Base-by-base conservation (phyloP, 92 coral and sea anemone genomes). In the Ricordea florida region DNA sequence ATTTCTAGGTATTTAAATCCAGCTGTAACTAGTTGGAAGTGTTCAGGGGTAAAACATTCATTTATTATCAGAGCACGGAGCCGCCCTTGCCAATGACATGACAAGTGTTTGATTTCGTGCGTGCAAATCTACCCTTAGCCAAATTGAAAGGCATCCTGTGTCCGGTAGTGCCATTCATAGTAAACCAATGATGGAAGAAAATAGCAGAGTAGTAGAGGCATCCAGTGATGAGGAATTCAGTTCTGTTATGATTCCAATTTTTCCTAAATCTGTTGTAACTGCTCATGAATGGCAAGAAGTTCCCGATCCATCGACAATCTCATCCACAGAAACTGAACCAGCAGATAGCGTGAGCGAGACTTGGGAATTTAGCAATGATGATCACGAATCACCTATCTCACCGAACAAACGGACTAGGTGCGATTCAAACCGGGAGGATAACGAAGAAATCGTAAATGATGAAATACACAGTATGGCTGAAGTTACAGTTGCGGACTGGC, bases 401-500 rank as follows among this genome's bases (percentile, higher is more conserved):
- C 41, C 36, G 9, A 56, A 16, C 21, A 56, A 56, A 11, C 26
- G 62, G 10, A 7, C 42, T 56, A 56, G 41, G 34, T 2, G 9
- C n/a, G 41, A 56, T 30, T 56, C 11, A 23, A n/a, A n/a, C n/a
- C 2, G 35, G 35, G 27, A 56, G 6, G 62, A 56, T 14, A n/a
- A n/a, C n/a, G n/a, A n/a, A n/a, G n/a, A n/a, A n/a, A 4, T 31
- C 43, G 5, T 56, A n/a, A 26, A 30, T 2, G 62, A 56, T 27
- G 61, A 53, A 27, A 10, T 38, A n/a, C n/a, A 38, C n/a, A n/a
- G n/a, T 64, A 44, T 28, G 72, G 72, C 32, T 14, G 80, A 45
- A 41, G 68, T 72, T 42, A 15, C 20, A 37, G 62, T 51, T 32
- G 21, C 33, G 40, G 69, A 72, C 28, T 72, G 79, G 57, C 57